A percentile compares a stretch with the other conserved stretches of the same genome.
These are phyloP conservation scores for Sylvietta virens DNA, from an alignment of 2,113 vertebrate genomes.

Conservation along the genomic window DNA sequence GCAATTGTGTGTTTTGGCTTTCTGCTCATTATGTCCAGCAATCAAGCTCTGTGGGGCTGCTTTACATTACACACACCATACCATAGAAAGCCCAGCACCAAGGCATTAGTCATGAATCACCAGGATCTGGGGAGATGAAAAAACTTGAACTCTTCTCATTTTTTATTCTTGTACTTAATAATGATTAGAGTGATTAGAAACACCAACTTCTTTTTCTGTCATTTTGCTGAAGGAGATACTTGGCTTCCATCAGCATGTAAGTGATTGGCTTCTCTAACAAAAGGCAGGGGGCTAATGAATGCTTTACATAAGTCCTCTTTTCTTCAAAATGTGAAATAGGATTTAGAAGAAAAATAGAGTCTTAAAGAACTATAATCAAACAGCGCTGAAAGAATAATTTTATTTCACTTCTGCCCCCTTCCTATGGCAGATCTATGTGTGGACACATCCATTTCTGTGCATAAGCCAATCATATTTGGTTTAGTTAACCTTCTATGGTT, in stretches of 20 bases:
- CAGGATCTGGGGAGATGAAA: not conserved
- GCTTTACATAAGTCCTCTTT: not conserved
- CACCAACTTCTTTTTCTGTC: not conserved
- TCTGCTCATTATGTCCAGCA: not conserved
- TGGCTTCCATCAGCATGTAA: not conserved
- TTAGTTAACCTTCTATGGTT: not conserved
- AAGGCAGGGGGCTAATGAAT: not conserved
- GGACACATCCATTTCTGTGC: not conserved
- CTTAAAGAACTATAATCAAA: not conserved
- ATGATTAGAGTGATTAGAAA: not conserved
- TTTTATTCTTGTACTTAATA: not conserved
- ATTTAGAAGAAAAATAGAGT: not conserved
- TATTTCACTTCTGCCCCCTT: not conserved
- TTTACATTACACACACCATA: not conserved
- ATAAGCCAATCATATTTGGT: not conserved
- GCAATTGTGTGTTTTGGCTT: constrained; percentile 44
- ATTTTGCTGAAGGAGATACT: not conserved
- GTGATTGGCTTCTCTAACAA: not conserved
- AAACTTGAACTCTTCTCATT: not conserved
- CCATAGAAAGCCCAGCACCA: not conserved
- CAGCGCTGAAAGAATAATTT: not conserved
- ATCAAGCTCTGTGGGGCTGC: not conserved
- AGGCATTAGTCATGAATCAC: not conserved
- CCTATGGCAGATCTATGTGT: not conserved
- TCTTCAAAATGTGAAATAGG: not conserved